phyloP scores from a whole-genome alignment of 2,797 vertebrate species.

The Gastrophryne carolinensis region DNA sequence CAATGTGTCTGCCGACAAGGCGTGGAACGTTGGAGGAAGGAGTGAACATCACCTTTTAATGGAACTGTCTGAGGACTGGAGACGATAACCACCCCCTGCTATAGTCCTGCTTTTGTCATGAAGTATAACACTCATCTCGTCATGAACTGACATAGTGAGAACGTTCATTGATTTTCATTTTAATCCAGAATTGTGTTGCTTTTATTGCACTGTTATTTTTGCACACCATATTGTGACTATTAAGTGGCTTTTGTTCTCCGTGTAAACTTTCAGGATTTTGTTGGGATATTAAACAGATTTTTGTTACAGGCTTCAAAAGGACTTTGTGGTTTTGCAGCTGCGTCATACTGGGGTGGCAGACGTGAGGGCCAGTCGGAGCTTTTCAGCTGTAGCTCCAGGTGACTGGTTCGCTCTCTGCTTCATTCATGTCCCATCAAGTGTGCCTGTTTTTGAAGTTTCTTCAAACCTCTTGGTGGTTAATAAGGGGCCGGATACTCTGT shows the following conservation, averaged over 20 bases:
- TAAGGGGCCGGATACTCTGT: too few relatives aligned
- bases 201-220: constrained; percentile 19
- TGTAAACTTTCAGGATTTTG: constrained; percentile 7
- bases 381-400: not conserved
- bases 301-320: not conserved
- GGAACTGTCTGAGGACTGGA: not conserved
- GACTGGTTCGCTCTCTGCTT: not conserved
- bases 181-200: not conserved
- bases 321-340: not conserved
- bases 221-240: constrained; percentile 27
- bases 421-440: too few relatives aligned
- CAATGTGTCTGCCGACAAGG: not conserved
- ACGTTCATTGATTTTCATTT: constrained; percentile 2
- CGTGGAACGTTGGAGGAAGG: not conserved
- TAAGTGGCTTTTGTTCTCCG: constrained; percentile 9
- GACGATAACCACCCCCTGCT: constrained; percentile 9
- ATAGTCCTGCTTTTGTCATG: constrained; percentile 6
- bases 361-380: not conserved
- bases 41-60: not conserved
- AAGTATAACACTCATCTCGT: constrained; percentile 1
- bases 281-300: constrained; percentile 5
- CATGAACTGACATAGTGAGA: constrained; percentile 4
- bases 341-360: not conserved
- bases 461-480: too few relatives aligned
- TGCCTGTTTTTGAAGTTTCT: too few relatives aligned